Evolutionary conservation across 2,797 vertebrate genomes (phyloP), one percentile per base, ranked within the genome.

Genomic region (Onychomys arenicola): DNA sequence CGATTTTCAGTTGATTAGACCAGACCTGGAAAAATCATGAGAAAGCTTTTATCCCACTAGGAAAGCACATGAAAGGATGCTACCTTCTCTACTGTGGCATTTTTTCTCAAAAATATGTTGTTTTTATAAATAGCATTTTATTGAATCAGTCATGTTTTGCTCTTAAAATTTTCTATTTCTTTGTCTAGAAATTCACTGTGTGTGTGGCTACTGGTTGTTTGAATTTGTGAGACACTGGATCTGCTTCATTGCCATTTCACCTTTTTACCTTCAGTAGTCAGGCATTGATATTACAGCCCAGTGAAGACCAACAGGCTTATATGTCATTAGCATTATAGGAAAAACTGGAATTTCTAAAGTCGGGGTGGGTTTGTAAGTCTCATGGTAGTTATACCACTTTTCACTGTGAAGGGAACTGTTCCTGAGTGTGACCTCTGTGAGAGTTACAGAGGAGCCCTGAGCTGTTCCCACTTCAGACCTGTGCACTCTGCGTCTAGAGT

Each of bases 301-400:
- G 2, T 49, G 73, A 73, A 76, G 29, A 89, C 12, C 46, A 95
- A n/a, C 19, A 57, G 8, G 34, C 90, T 80, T 27, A 57, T 40
- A 92, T n/a, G 49, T 69, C 90, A 87, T 55, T 73, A 85, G 14
- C 76, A 59, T 7, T 37, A 0, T 83, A 59, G 86, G 65, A 65
- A 91, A 43, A 86, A 75, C 21, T 29, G 49, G 3, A 19, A 63
- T 92, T 93, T 93, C 94, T 84, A 71, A 96, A 84, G 63, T 21
- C 32, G 76, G 69, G 75, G 82, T 89, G 40, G 65, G 29, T 75
- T 43, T 29, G 23, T 90, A 90, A 95, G 12, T 78, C 69, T 46
- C 7, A 0, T 34, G 55, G 14, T 40, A 75, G n/a, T 89, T 93
- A 78, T 61, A 27, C 25, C 32, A 0, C 83, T 95, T 34, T 13